Base-by-base conservation (phyloP, 2,888 invertebrate genomes). In the Ormyrus nitidulus region DNA sequence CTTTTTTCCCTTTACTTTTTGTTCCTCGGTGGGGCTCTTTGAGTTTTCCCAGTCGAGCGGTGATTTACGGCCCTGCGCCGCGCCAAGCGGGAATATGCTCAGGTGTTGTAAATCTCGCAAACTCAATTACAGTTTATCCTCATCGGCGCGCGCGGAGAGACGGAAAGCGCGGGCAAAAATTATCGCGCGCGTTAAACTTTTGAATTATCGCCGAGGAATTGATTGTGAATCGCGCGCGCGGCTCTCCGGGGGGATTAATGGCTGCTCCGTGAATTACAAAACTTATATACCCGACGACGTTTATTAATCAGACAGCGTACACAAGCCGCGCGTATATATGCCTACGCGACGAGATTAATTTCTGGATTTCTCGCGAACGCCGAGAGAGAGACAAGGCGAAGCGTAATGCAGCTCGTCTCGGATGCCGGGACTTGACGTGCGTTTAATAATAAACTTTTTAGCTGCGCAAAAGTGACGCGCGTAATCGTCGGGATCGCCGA, bases 81-180 rank as follows among this genome's bases (percentile, higher is more conserved):
- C 4, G 34, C 34, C 34, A 4, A 34, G 59, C 59, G 64, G n/a
- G 54, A 48, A 54, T 66, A 66, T 51, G 66, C 56, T 59, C 73
- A 73, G 69, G 54, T 70, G 76, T 70, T 77, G 81, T 81, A 79
- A 81, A 79, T 81, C 81, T 77, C 65, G 69, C 81, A 72, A 73
- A 81, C 77, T 81, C 81, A 81, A 81, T 81, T 79, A 81, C 59
- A 76, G 75, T 81, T 79, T 72, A 76, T 79, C 79, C 72, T 81
- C 78, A 68, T 77, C 71, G 78, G 64, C 58, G 19, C 13, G 59
- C 9, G 19, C 8, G 8, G 6, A 2, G 59, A 64, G 64, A 62
- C 62, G 62, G 58, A 58, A 74, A 77, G 34, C 54, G 54, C 54
- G 48, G 48, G 61, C 2, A 62, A 69, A 68, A 79, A 74, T 74